Evolutionary conservation across 2,888 invertebrate genomes (phyloP).

Genomic region (Epiperipatus broadwayi): DNA sequence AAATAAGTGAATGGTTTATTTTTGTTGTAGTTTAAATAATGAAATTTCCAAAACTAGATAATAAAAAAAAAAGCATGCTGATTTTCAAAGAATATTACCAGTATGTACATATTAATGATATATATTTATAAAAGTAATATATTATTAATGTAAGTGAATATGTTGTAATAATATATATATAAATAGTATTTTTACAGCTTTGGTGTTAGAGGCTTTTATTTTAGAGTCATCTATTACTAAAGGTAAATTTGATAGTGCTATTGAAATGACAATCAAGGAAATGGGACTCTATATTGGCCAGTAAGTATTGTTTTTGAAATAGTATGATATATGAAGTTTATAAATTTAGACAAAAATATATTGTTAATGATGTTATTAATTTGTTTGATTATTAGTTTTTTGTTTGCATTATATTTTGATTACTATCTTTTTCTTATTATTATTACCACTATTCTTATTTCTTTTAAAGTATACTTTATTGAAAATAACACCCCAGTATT

Average conservation of each 20-base stretch:
- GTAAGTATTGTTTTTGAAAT: no score
- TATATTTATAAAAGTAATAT: not conserved
- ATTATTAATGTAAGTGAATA: not conserved
- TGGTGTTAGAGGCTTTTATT: conserved; percentile 33
- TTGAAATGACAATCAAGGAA: conserved; percentile 29
- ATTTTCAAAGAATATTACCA: not conserved
- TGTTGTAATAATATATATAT: conserved; percentile 6
- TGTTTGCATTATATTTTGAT: no score
- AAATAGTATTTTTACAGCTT: conserved; percentile 33
- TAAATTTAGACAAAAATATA: no score
- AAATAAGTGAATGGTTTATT: not conserved
- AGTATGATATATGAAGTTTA: no score
- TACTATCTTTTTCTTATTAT: no score
- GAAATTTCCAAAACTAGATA: not conserved
- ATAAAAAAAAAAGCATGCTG: no score
- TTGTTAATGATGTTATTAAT: no score
- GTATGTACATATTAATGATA: not conserved
- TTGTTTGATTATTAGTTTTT: no score
- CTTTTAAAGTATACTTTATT: no score
- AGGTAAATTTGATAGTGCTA: conserved; percentile 26
- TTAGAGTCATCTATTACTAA: conserved; percentile 30
- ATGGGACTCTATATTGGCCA: conserved; percentile 27
- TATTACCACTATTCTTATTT: no score
- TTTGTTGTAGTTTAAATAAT: conserved; percentile 3
- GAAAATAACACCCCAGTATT: no score